Percentiles rank a stretch among this genome's conserved stretches.
These are phyloP conservation scores for Leptinotarsa defecta DNA, from an alignment of 1,140 invertebrate genomes.

Conservation along the genomic window DNA sequence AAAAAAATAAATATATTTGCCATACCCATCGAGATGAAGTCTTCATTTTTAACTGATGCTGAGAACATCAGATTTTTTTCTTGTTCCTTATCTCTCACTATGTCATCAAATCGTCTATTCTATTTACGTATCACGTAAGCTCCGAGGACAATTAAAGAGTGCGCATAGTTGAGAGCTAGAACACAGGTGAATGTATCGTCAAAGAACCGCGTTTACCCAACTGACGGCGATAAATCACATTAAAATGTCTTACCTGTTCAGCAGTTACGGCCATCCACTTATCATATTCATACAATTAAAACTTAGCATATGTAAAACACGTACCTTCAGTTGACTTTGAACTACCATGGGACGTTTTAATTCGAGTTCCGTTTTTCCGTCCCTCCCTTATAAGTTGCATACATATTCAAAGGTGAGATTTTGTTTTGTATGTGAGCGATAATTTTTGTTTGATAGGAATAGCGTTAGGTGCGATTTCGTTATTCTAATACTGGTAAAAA, in stretches of 20 bases:
- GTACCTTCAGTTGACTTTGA: constrained; percentile 15
- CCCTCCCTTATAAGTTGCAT: neutral
- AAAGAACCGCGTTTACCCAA: constrained; percentile 23
- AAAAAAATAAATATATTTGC: no score
- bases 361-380: neutral
- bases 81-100: no score
- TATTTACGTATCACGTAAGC: neutral
- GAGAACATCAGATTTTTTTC: no score
- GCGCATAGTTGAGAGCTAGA: constrained; percentile 21
- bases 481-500: no score
- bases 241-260: constrained; percentile 23
- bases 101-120: neutral
- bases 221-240: constrained; percentile 23
- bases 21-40: no score
- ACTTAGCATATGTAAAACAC: constrained; percentile 22
- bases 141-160: constrained; percentile 16
- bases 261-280: constrained; percentile 19
- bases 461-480: no score
- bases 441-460: no score
- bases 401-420: neutral
- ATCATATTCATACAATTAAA: constrained; percentile 28
- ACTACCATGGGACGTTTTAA: constrained; percentile 5
- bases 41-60: no score
- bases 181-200: constrained; percentile 25
- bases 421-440: no score